Evolutionary conservation across 2,113 vertebrate genomes (phyloP).

Genomic region (Leucosticte australis): DNA sequence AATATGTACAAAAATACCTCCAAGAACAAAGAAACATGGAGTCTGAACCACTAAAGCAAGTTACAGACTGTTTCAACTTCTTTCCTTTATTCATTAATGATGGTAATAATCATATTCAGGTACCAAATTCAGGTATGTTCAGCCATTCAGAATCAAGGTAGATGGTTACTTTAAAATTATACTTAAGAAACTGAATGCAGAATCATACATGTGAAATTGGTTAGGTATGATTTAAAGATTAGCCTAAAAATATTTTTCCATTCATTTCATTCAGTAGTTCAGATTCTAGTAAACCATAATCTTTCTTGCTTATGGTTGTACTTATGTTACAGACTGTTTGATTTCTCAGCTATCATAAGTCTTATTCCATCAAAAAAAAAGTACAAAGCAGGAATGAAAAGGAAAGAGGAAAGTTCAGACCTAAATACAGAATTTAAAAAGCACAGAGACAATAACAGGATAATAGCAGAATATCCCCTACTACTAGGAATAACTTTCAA

Average conservation of each 20-base stretch:
- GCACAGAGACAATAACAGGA: not conserved
- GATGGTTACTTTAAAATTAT: not conserved
- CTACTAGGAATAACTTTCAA: not conserved
- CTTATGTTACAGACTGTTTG: not conserved
- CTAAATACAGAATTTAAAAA: not conserved
- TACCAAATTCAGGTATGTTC: not conserved
- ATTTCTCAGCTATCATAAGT: not conserved
- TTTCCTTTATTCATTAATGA: not conserved
- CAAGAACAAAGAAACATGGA: not conserved
- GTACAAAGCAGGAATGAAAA: not conserved
- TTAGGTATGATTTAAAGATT: not conserved
- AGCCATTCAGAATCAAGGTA: not conserved
- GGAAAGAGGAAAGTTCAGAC: not conserved
- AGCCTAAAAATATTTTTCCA: not conserved
- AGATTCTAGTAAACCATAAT: not conserved
- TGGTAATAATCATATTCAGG: not conserved
- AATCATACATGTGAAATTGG: not conserved
- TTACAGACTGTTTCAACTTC: not conserved
- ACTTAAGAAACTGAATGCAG: not conserved
- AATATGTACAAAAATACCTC: not conserved
- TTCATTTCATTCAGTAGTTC: not conserved
- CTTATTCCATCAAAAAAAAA: not conserved
- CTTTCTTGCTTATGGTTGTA: not conserved
- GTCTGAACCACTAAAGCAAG: not conserved
- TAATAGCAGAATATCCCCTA: not conserved